phyloP scores from a whole-genome alignment of 2,113 vertebrate genomes.

The Phainopepla nitens region DNA sequence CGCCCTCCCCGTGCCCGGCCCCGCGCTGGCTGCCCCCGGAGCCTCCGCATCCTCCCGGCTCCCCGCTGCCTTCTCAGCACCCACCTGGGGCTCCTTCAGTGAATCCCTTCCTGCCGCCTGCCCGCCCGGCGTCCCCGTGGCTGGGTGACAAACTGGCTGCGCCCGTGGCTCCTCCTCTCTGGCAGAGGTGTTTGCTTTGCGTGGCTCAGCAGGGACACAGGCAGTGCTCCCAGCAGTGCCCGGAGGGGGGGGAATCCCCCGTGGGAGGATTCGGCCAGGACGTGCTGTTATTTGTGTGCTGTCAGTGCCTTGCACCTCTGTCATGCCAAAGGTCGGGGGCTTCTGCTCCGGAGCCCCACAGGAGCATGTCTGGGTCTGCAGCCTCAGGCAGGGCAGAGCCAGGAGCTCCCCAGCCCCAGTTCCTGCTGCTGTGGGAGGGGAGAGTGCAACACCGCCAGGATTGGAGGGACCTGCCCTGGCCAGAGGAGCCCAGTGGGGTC shows the following conservation, averaged over 20 bases:
- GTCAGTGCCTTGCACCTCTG: background rate
- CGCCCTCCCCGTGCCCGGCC: background rate
- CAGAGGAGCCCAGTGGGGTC: background rate
- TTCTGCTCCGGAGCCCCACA: background rate
- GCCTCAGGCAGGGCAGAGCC: background rate
- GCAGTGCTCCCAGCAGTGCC: background rate
- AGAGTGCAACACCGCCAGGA: rapidly evolving
- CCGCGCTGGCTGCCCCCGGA: background rate
- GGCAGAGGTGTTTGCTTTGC: background rate
- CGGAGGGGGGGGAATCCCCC: rapidly evolving
- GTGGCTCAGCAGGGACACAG: background rate
- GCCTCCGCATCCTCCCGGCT: background rate
- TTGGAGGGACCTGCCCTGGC: rapidly evolving
- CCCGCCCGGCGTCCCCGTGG: background rate
- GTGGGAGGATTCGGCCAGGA: rapidly evolving
- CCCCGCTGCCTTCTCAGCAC: background rate
- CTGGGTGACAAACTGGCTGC: background rate
- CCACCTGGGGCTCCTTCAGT: background rate
- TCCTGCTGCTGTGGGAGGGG: background rate
- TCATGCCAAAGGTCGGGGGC: background rate
- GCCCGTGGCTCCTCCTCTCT: background rate
- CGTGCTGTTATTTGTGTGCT: background rate
- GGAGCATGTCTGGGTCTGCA: background rate
- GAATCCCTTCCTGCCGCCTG: background rate
- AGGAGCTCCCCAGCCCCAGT: background rate